A percentile compares a stretch with the other conserved stretches of the same genome.
phyloP scores from a whole-genome alignment of 2,797 vertebrate genomes.

The Sebastes cheni region DNA sequence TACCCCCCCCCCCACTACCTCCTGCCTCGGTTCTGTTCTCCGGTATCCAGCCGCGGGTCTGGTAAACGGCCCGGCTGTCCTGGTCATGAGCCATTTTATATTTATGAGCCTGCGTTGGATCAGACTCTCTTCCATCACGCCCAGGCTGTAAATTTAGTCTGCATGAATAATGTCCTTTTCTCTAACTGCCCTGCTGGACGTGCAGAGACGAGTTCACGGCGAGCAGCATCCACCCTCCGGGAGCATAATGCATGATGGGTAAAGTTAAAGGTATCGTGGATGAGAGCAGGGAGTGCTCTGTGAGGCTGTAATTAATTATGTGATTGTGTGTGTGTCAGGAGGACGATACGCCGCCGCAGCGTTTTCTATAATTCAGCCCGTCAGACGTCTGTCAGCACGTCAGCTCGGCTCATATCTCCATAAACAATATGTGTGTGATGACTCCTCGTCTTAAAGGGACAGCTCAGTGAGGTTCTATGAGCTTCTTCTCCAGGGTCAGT shows the following conservation, averaged over 20 bases:
- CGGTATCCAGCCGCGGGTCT: slow-evolving; percentile 4
- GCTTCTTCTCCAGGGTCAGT: too few species aligned
- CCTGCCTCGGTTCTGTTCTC: slow-evolving; percentile 9
- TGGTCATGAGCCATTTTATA: slow-evolving; percentile 41
- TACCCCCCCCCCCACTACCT: not conserved
- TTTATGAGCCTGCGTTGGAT: slow-evolving; percentile 64
- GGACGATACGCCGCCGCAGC: slow-evolving; percentile 5
- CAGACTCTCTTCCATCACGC: slow-evolving; percentile 65
- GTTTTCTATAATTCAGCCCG: not conserved
- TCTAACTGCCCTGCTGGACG: slow-evolving; percentile 34
- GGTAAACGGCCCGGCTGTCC: slow-evolving; percentile 26
- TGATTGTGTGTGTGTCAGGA: not conserved
- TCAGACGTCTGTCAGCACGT: slow-evolving; percentile 8
- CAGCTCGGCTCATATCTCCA: too few species aligned
- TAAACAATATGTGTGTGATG: too few species aligned
- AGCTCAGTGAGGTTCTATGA: too few species aligned
- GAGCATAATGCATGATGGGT: slow-evolving; percentile 42
- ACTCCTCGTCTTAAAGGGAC: too few species aligned
- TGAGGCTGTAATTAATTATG: slow-evolving; percentile 51
- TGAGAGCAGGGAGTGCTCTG: slow-evolving; percentile 26
- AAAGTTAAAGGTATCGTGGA: slow-evolving; percentile 50
- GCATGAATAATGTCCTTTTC: slow-evolving; percentile 62
- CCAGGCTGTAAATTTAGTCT: slow-evolving; percentile 65
- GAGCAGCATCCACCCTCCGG: slow-evolving; percentile 1
- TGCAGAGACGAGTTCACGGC: slow-evolving; percentile 26